A percentile compares a stretch with the other conserved stretches of the same genome.
Evolutionary conservation across 1,140 invertebrate genomes (phyloP).

Genomic region (Calephelis nemesis): DNA sequence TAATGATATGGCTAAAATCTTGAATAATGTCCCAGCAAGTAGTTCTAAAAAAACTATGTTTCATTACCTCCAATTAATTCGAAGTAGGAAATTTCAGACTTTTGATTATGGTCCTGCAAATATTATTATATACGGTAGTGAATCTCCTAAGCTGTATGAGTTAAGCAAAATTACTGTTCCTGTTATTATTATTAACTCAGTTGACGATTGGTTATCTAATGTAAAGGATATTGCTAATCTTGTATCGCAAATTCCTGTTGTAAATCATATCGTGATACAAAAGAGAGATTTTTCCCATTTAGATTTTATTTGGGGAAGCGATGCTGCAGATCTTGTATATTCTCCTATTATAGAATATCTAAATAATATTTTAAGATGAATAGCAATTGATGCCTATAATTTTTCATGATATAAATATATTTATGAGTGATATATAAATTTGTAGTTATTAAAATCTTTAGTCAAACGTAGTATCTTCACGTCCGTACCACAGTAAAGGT

Average conservation of each 20-base stretch:
- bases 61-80: conserved; percentile 85
- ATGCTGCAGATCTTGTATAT: conserved; percentile 36
- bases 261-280: conserved; percentile 61
- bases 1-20: conserved; percentile 19
- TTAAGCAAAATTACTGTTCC: conserved; percentile 81
- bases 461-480: no score
- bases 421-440: neutral
- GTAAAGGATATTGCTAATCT: conserved; percentile 69
- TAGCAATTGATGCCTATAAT: neutral
- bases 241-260: conserved; percentile 52
- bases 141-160: conserved; percentile 81
- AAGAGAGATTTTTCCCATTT: conserved; percentile 75
- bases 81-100: conserved; percentile 79
- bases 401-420: neutral
- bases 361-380: neutral
- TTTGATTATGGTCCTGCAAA: conserved; percentile 85
- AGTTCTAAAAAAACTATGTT: conserved; percentile 38
- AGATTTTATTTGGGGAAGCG: conserved; percentile 75
- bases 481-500: no score
- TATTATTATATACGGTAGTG: conserved; percentile 72
- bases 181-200: conserved; percentile 81
- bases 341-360: conserved; percentile 15
- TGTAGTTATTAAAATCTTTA: no score
- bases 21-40: conserved; percentile 25
- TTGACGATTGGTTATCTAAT: conserved; percentile 81